Percentiles rank a stretch among this genome's conserved stretches.
Conservation (phyloP, 2,113 vertebrate genomes). For the Catagonus wagneri region DNA sequence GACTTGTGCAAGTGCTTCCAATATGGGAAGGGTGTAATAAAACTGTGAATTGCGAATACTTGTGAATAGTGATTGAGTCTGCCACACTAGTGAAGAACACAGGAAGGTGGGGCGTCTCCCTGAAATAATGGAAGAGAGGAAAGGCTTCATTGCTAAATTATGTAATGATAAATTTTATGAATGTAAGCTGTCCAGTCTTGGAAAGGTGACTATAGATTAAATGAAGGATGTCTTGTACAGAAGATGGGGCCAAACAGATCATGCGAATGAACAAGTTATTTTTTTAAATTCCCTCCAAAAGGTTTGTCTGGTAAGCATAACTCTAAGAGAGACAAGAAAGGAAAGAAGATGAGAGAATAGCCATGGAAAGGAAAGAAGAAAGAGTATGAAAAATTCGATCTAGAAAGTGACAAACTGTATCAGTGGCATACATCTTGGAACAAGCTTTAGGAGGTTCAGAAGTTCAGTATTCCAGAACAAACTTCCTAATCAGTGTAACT, state of each 20-base stretch:
- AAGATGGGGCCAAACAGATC: not conserved
- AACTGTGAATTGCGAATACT: no score
- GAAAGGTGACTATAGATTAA: not conserved
- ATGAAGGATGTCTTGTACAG: not conserved
- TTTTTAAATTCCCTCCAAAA: not conserved
- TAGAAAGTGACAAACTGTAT: not conserved
- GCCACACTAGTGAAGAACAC: not conserved
- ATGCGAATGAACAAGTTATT: not conserved
- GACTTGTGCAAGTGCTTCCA: not conserved
- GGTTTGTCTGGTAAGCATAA: not conserved
- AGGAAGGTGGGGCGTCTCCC: not conserved
- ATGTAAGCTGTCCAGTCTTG: not conserved
- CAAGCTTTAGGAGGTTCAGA: not conserved
- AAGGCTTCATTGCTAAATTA: not conserved
- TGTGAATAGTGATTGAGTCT: not conserved
- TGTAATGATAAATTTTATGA: not conserved
- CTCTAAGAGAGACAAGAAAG: not conserved
- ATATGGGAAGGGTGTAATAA: not conserved
- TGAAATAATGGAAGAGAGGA: not conserved
- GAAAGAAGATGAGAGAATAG: not conserved
- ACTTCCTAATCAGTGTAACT: not conserved
- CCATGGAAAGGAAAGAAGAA: not conserved
- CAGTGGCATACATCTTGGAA: not conserved
- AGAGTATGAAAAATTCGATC: not conserved
- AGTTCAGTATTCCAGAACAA: not conserved